These are phyloP conservation scores for Helobdella robusta DNA, from an alignment of 2,888 invertebrate species.

Conservation along the genomic window DNA sequence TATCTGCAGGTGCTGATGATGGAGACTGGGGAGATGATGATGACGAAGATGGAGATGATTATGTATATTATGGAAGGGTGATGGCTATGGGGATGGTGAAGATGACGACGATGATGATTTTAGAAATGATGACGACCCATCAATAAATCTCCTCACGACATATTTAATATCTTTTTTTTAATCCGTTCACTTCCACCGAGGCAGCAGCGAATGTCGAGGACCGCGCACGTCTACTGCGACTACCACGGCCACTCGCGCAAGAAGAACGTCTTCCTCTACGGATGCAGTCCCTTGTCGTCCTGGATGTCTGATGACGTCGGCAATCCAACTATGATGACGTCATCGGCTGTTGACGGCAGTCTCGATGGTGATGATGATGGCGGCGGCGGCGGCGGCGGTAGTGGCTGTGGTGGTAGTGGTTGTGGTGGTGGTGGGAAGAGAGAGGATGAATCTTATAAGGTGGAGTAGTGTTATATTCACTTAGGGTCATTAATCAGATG, in stretches of 20 bases:
- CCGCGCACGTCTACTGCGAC: constrained; percentile 44
- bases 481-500: neutral
- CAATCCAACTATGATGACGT: constrained; percentile 41
- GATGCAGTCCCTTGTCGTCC: constrained; percentile 59
- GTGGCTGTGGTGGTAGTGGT: neutral
- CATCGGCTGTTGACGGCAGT: constrained; percentile 40
- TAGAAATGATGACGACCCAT: no score
- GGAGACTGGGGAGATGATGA: no score
- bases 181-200: neutral
- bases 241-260: constrained; percentile 68
- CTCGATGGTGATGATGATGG: constrained; percentile 39
- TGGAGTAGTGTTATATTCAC: neutral
- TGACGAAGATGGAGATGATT: no score
- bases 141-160: neutral
- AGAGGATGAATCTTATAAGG: constrained; percentile 12
- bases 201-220: constrained; percentile 3
- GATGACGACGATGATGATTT: no score
- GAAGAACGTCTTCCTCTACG: constrained; percentile 91
- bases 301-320: constrained; percentile 46
- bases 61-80: no score
- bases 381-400: neutral
- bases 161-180: neutral
- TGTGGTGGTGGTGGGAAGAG: neutral
- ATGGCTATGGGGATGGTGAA: no score
- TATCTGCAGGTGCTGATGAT: constrained; percentile 53